Base-by-base conservation (phyloP, 1,140 invertebrate species). In the Stenopsyche tienmushanensis region DNA sequence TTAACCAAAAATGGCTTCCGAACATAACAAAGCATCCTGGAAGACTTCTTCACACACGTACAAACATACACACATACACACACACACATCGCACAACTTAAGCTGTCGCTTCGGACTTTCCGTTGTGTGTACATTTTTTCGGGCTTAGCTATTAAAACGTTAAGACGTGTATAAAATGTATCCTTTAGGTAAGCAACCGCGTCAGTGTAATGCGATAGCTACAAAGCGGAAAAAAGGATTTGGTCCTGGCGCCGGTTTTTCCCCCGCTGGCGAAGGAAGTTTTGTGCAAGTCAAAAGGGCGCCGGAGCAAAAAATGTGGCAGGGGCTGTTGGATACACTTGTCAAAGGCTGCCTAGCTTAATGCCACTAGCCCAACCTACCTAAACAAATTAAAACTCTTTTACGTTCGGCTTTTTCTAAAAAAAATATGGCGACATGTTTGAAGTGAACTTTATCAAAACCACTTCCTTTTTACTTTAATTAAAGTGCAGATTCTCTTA, bases 201-300 rank as follows among this genome's bases (percentile, higher is more conserved):
- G 62, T 44, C 62, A 44, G 47, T 41, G 50, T 54, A 64, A 54
- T 54, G 50, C 62, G 49, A 64, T 64, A 53, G 47, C 41, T 53
- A 53, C 49, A 42, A 44, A 54, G 49, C 62, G 62, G 62, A 64
- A 64, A 54, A 49, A 64, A 54, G 50, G 62, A 64, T 54, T 64
- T 42, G 59, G 57, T 15, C n/a, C n/a, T 34, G 55, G 42, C 58
- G 58, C 41, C 58, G 44, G 44, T 54, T 54, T 54, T 54, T 25
- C 47, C 21, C 20, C 20, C 20, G 15, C 52, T n/a, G 15, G 10
- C 45, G 60, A 20, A 39, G 17, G 23, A 49, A 50, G 42, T 29
- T 10, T 34, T 17, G 13, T n/a, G n/a, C n/a, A n/a, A n/a, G n/a
- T n/a, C 45, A 29, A 24, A 50, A 26, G 24, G 45, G 44, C 20